Percentiles rank a stretch among this genome's conserved stretches.
Evolutionary conservation across 2,113 vertebrate species (phyloP).

Genomic region (Ictalurus punctatus): DNA sequence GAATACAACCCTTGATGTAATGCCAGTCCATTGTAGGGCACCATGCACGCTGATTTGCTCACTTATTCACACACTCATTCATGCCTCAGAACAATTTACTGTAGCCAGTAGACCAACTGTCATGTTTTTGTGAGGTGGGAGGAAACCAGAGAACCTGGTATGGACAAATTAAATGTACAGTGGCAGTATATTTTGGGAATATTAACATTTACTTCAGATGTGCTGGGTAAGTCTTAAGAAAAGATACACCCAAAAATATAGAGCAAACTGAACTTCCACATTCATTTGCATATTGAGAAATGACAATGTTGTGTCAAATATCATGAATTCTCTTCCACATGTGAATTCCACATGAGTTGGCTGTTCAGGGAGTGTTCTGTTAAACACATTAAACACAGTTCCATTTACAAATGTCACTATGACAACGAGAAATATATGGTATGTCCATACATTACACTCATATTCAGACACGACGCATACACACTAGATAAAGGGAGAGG

Average conservation of each 20-base stretch:
- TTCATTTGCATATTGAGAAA: background rate
- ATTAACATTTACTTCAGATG: background rate
- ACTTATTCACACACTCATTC: background rate
- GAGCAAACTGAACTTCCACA: background rate
- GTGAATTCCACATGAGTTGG: background rate
- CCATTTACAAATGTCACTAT: background rate
- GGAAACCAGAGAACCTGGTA: background rate
- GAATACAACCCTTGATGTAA: background rate
- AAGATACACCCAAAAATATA: background rate
- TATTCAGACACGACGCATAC: background rate
- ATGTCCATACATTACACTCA: background rate
- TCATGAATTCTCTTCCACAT: background rate
- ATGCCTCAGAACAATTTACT: background rate
- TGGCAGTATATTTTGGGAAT: background rate
- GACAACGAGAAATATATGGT: background rate
- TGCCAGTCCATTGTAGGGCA: background rate
- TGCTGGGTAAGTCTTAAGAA: background rate
- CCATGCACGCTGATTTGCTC: background rate
- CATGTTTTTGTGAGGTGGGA: background rate
- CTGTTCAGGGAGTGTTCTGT: background rate
- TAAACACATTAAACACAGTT: background rate
- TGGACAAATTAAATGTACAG: background rate
- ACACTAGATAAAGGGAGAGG: slow-evolving; percentile 7
- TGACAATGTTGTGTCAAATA: background rate
- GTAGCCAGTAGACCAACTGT: background rate